phyloP scores from a whole-genome alignment of 2,113 vertebrate species.

The Pipa parva region DNA sequence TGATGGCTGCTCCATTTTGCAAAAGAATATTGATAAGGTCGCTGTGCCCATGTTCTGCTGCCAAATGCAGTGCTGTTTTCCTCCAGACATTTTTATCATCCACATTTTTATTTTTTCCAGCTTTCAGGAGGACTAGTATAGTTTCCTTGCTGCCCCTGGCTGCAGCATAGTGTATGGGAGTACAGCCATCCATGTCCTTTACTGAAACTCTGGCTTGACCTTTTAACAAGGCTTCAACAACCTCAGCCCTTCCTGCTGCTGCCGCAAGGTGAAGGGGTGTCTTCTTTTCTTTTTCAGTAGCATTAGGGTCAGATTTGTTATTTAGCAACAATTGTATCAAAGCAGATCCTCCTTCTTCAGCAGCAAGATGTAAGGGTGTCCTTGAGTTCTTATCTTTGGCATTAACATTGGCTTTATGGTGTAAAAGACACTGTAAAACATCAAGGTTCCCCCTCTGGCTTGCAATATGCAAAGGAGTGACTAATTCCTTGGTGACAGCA shows the following conservation, averaged over 20 bases:
- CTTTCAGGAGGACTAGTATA: constrained; percentile 49
- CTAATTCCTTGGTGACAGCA: constrained; percentile 48
- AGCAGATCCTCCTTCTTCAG: constrained; percentile 45
- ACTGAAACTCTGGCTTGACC: constrained; percentile 54
- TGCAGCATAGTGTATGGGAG: constrained; percentile 61
- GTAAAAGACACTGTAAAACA: constrained; percentile 55
- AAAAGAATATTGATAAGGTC: constrained; percentile 54
- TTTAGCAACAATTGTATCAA: constrained; percentile 61
- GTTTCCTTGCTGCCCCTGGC: constrained; percentile 50
- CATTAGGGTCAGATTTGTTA: constrained; percentile 53
- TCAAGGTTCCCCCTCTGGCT: constrained; percentile 54
- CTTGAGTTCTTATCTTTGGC: constrained; percentile 58
- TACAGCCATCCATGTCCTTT: constrained; percentile 72
- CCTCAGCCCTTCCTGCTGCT: constrained; percentile 47
- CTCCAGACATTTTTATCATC: constrained; percentile 68
- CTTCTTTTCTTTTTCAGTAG: constrained; percentile 66
- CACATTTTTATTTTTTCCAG: constrained; percentile 57
- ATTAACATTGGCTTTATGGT: constrained; percentile 54
- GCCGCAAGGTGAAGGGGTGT: constrained; percentile 66
- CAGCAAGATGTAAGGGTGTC: constrained; percentile 66
- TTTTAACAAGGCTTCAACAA: constrained; percentile 49
- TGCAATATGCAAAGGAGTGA: constrained; percentile 63
- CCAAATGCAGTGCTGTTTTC: constrained; percentile 63
- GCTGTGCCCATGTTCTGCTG: constrained; percentile 58
- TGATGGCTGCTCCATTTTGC: constrained; percentile 57